Base-by-base conservation (phyloP, 2,113 vertebrate species). In the Campylomormyrus tamandua region DNA sequence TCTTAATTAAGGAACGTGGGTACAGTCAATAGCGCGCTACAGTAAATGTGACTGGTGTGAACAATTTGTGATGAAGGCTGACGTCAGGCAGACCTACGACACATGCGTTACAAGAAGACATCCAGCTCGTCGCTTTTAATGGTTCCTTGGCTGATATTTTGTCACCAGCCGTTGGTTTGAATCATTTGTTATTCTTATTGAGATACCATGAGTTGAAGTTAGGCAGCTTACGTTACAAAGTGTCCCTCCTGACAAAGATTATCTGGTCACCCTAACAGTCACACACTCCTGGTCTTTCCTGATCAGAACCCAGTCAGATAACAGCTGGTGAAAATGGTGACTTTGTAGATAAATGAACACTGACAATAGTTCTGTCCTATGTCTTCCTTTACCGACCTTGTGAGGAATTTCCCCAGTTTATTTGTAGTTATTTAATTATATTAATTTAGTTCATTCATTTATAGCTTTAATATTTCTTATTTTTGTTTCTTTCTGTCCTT, bases 1-100 rank as follows among this genome's bases (percentile, higher is more conserved):
- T 90, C 53, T 39, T 80, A 39, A 80, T 90, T 87, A 90, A 87
- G 66, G 19, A n/a, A 8, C 19, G 17, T 45, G 77, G 17, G 39
- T 58, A 84, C 27, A 83, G 77, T 39, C 52, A 88, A 45, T 74
- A 15, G 45, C 2, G 24, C 27, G 0, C 17, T 80, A 80, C 74
- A 80, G 13, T 42, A 70, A 31, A 70, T 31, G 62, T 70, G 62
- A 70, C 17, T 45, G 80, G 15, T 10, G 80, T 46, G 80, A 83
- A 31, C 62, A 11, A 31, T 70, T 70, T 11, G 9, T 3, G 11
- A 77, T 80, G 35, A 80, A 80, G 4, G 3, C 2, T 39, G 15
- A 39, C 31, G 35, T 77, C 74, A 77, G 31, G 39, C 17, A 42
- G 74, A 80, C 31, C 13, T 77, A 19, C 15, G 15, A 39, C 70